These are phyloP conservation scores for Cryptophagus acutangulus DNA, from an alignment of 2,888 invertebrate species.

Conservation along the genomic window DNA sequence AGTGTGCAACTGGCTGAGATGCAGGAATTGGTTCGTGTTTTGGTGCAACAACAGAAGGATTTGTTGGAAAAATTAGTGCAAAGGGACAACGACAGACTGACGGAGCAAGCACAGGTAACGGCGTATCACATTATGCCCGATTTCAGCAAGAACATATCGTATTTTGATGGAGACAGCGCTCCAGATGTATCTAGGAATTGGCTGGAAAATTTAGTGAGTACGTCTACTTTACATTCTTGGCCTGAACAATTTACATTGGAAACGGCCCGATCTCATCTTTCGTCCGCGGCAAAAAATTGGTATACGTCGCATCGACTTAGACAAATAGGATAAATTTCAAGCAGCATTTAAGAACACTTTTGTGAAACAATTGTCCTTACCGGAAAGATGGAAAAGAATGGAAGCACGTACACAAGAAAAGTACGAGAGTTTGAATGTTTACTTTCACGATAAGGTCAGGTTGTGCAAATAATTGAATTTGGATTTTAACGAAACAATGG, in stretches of 20 bases:
- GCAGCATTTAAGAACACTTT: slow-evolving; percentile 4
- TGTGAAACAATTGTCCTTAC: not conserved
- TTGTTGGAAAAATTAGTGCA: too few relatives aligned
- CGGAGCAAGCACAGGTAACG: too few relatives aligned
- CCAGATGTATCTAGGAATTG: slow-evolving; percentile 6
- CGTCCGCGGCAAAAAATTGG: slow-evolving; percentile 8
- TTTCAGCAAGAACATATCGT: slow-evolving; percentile 9
- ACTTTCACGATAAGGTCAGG: slow-evolving; percentile 12
- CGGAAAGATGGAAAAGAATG: not conserved
- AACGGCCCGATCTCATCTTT: slow-evolving; percentile 17
- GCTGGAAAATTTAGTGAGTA: slow-evolving; percentile 7
- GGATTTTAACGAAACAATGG: slow-evolving; percentile 8
- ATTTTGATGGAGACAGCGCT: slow-evolving; percentile 7
- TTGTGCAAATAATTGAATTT: slow-evolving; percentile 9
- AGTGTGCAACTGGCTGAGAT: too few relatives aligned
- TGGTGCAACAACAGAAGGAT: too few relatives aligned
- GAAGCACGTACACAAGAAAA: not conserved
- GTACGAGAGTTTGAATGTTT: slow-evolving; percentile 5
- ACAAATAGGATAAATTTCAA: not conserved
- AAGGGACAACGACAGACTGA: too few relatives aligned
- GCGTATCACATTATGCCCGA: slow-evolving; percentile 12
- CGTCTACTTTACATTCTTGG: slow-evolving; percentile 15
- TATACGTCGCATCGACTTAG: not conserved
- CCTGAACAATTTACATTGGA: slow-evolving; percentile 18
- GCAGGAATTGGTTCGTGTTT: too few relatives aligned